Percentiles rank a stretch among this genome's conserved stretches.
phyloP scores from a whole-genome alignment of 2,888 invertebrate species.

The Hirtodrosophila histrioides region DNA sequence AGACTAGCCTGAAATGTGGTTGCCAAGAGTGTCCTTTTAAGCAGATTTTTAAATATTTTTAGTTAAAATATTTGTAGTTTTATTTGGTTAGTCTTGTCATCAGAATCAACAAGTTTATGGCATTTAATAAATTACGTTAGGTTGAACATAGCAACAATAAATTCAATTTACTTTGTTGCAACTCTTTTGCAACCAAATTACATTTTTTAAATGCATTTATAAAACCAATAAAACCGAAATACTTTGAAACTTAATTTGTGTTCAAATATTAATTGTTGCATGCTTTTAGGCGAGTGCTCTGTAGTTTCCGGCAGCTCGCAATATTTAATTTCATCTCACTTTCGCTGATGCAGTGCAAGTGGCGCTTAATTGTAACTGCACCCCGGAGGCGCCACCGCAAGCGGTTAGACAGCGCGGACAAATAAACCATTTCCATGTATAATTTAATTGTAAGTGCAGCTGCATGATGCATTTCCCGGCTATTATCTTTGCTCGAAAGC shows the following conservation, averaged over 20 bases:
- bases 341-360: constrained; percentile 18
- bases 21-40: too few relatives aligned
- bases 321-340: constrained; percentile 30
- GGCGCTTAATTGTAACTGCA: constrained; percentile 32
- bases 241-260: constrained; percentile 43
- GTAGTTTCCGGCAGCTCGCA: constrained; percentile 43
- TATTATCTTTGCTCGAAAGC: constrained; percentile 11
- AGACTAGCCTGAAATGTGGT: too few relatives aligned
- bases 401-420: constrained; percentile 5
- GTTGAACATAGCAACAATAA: background rate
- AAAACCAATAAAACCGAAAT: background rate
- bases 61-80: too few relatives aligned
- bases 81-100: too few relatives aligned
- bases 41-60: too few relatives aligned
- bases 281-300: constrained; percentile 60
- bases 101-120: too few relatives aligned
- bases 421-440: constrained; percentile 41
- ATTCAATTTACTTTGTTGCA: background rate
- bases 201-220: constrained; percentile 2
- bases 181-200: background rate
- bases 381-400: background rate
- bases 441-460: constrained; percentile 57
- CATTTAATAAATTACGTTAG: too few relatives aligned
- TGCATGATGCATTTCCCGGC: constrained; percentile 12
- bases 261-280: constrained; percentile 59